These are phyloP conservation scores for Pterostichus madidus DNA, from an alignment of 2,888 invertebrate species.

Conservation along the genomic window DNA sequence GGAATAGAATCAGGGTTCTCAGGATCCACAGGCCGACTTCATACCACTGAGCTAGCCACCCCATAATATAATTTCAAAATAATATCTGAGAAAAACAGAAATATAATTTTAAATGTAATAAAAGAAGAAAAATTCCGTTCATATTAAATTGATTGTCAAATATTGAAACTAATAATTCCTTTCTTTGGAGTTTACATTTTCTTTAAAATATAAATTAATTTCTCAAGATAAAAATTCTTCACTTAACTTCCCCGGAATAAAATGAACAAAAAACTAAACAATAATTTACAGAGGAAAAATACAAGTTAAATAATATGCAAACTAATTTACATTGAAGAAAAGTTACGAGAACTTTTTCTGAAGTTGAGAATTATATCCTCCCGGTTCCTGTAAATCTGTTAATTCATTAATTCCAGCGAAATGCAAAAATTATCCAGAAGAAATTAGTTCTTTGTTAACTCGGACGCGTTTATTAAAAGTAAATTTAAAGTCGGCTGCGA, in stretches of 20 bases:
- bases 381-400: constrained; percentile 48
- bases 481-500: constrained; percentile 46
- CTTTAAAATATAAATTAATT: constrained; percentile 1
- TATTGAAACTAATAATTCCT: too few relatives aligned
- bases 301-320: constrained; percentile 54
- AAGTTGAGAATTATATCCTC: constrained; percentile 12
- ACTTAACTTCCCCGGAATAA: background rate
- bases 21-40: too few relatives aligned
- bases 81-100: too few relatives aligned
- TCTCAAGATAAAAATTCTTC: background rate
- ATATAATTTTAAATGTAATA: too few relatives aligned
- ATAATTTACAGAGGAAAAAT: constrained; percentile 32
- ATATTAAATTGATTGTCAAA: too few relatives aligned
- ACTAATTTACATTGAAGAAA: constrained; percentile 50
- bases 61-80: too few relatives aligned
- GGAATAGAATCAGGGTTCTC: too few relatives aligned
- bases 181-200: background rate
- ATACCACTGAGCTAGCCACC: too few relatives aligned
- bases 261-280: constrained; percentile 13
- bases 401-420: constrained; percentile 57
- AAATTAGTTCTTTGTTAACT: constrained; percentile 63
- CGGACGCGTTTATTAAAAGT: constrained; percentile 63
- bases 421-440: constrained; percentile 63
- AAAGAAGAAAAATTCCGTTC: too few relatives aligned
- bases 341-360: background rate